Conservation (phyloP, 2,797 vertebrate species). For the Oreochromis grahami region DNA sequence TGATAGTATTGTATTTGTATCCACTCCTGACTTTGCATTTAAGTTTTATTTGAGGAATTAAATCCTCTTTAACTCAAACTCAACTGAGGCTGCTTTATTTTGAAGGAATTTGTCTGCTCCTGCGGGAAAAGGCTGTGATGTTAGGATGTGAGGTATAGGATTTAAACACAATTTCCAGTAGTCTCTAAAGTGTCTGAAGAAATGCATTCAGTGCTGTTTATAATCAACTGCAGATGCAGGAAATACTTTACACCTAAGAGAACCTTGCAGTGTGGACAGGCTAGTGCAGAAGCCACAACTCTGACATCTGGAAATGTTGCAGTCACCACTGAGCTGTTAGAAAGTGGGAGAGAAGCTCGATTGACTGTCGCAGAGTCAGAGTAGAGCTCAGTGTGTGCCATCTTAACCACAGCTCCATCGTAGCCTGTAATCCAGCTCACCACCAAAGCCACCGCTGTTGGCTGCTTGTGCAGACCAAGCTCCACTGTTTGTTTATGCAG, state of each 20-base stretch:
- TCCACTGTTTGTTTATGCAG: constrained; percentile 77
- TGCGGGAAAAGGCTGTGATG: neutral
- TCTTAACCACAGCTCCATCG: constrained; percentile 68
- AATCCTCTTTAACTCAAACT: constrained; percentile 15
- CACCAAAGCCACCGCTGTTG: constrained; percentile 73
- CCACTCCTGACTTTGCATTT: constrained; percentile 36
- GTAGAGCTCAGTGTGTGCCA: constrained; percentile 69
- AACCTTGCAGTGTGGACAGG: constrained; percentile 42
- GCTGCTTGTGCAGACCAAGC: constrained; percentile 61
- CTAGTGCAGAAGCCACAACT: constrained; percentile 52
- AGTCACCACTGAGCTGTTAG: constrained; percentile 62
- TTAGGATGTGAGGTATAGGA: neutral
- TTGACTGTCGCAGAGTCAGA: constrained; percentile 64
- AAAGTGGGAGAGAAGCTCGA: constrained; percentile 62
- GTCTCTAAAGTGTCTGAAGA: constrained; percentile 5
- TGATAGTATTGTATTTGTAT: neutral
- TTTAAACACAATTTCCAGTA: neutral
- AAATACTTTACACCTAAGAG: constrained; percentile 60
- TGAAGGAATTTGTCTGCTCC: constrained; percentile 1
- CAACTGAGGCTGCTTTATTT: constrained; percentile 8
- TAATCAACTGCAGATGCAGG: constrained; percentile 41
- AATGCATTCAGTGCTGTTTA: constrained; percentile 25
- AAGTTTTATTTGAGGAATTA: constrained; percentile 18
- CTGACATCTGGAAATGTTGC: constrained; percentile 73
- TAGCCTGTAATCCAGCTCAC: constrained; percentile 74